These are phyloP conservation scores for Dasyornis broadbenti DNA, from an alignment of 2,113 vertebrate species.

Conservation along the genomic window DNA sequence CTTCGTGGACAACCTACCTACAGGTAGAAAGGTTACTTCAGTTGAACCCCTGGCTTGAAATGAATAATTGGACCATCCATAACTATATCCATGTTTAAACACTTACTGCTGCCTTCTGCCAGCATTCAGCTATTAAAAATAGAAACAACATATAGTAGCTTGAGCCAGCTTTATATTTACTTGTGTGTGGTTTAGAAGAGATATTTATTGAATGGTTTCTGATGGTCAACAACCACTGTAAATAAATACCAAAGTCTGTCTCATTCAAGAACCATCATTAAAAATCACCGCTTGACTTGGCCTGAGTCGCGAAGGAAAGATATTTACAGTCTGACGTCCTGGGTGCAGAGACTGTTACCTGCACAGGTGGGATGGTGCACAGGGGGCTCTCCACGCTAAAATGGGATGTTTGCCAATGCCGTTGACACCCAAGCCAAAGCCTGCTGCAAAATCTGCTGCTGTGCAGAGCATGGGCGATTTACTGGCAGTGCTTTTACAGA, in stretches of 20 bases:
- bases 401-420: accelerated
- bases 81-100: neutral
- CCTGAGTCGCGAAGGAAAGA: neutral
- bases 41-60: neutral
- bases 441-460: neutral
- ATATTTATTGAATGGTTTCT: neutral
- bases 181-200: neutral
- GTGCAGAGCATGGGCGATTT: neutral
- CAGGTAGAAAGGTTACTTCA: neutral
- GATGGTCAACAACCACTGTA: neutral
- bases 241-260: neutral
- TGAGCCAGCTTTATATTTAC: neutral
- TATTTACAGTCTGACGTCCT: neutral
- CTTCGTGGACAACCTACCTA: neutral
- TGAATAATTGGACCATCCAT: neutral
- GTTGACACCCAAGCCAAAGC: neutral
- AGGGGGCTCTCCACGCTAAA: neutral
- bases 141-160: neutral
- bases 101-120: neutral
- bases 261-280: neutral
- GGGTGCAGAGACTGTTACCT: neutral
- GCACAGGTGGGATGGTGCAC: accelerated
- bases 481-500: neutral
- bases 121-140: neutral
- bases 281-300: neutral